These are phyloP conservation scores for Apostichopus japonicus DNA, from an alignment of 35 echinoderm and acorn worm species.

Conservation along the genomic window DNA sequence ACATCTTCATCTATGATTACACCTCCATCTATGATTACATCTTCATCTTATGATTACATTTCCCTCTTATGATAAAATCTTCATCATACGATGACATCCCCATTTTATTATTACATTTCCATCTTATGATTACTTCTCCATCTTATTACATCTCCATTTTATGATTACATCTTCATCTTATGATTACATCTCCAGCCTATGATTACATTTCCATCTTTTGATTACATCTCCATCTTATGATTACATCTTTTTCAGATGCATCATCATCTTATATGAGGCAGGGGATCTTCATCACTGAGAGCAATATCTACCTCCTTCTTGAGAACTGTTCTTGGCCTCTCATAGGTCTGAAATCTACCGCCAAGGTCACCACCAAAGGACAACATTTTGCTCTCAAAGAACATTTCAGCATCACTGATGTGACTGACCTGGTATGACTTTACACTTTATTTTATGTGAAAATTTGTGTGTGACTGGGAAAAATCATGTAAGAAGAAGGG, in stretches of 20 bases:
- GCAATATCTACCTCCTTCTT: not conserved
- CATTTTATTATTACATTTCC: too few species aligned
- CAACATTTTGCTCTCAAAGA: conserved; percentile 48
- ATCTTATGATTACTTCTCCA: too few species aligned
- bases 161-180: too few species aligned
- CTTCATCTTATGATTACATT: too few species aligned
- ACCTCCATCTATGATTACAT: too few species aligned
- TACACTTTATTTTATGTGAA: too few species aligned
- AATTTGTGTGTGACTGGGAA: too few species aligned
- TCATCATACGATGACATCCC: too few species aligned
- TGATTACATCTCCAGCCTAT: not conserved
- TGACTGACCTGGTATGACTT: conserved; percentile 38
- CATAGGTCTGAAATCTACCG: not conserved
- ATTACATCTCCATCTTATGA: not conserved
- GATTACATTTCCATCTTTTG: not conserved
- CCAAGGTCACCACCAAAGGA: conserved; percentile 24
- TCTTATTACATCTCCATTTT: too few species aligned
- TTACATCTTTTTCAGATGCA: not conserved
- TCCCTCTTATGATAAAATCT: too few species aligned
- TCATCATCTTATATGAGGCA: conserved; percentile 15
- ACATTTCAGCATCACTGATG: conserved; percentile 23
- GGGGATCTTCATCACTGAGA: conserved; percentile 27
- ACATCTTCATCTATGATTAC: not conserved
- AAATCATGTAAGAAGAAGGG: too few species aligned
- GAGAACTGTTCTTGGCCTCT: conserved; percentile 59